Base-by-base conservation (phyloP, 1,140 invertebrate species). In the Phortica variegata region DNA sequence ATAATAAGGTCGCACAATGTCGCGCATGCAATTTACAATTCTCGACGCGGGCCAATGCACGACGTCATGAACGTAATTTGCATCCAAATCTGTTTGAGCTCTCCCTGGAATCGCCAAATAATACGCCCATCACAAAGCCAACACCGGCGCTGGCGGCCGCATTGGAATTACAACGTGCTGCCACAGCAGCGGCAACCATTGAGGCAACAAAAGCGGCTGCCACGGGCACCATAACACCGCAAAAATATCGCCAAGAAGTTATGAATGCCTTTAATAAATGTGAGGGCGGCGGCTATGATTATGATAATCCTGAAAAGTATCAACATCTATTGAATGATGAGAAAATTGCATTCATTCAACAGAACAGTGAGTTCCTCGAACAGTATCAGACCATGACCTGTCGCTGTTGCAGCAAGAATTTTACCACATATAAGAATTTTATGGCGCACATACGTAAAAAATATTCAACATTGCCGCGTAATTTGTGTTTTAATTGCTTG, bases 391-490 rank as follows among this genome's bases (percentile, higher is more conserved):
- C 58, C 23, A 73, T 76, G 70, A 75, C 65, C 3, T 76, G 74
- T 33, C 72, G 63, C 29, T 76, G 74, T 37, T 76, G 74, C 47
- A 62, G 55, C 47, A 71, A 71, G 38, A 60, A 52, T 39, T 75
- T 71, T 29, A 61, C 54, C 36, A 73, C 69, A 6, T 76, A 76
- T 38, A 76, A 76, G 52, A 71, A 72, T 44, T 76, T 76, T 34
- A 76, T 76, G 74, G 74, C 72, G n/a, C 74, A 76, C 38, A 75
- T 76, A 44, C 63, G 74, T 32, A 76, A 76, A 36, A 75, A 75
- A 56, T 76, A 76, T 53, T 59, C 62, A 9, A 42, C 55, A 33
- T 40, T 76, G 52, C 66, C 74, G 33, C 58, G 74, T 32, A 76
- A 76, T 32, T 44, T 75, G 1, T 76, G 74, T 52, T 76, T 76